These are phyloP conservation scores for Hafferia zeledoni DNA, from an alignment of 2,797 vertebrate genomes.

Conservation along the genomic window DNA sequence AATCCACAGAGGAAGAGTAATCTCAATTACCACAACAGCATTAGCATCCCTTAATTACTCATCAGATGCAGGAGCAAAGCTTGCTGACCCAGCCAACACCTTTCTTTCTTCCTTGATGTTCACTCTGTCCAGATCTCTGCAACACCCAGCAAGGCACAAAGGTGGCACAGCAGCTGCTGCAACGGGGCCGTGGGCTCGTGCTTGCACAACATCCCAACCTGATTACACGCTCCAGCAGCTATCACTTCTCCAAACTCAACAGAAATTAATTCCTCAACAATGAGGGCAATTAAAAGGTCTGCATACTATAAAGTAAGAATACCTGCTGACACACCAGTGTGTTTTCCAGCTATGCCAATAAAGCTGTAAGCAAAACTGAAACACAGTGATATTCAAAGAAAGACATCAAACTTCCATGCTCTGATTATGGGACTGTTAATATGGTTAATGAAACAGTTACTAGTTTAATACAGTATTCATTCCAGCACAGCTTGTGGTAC, in stretches of 20 bases:
- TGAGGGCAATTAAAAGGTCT: constrained; percentile 72
- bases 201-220: constrained; percentile 35
- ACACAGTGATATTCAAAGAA: not conserved
- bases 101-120: not conserved
- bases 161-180: constrained; percentile 15
- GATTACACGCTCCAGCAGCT: constrained; percentile 63
- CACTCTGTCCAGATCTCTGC: not conserved
- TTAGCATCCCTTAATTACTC: not conserved
- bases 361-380: constrained; percentile 13
- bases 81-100: constrained; percentile 24
- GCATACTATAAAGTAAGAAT: not conserved
- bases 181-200: not conserved
- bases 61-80: not conserved
- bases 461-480: not conserved
- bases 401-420: not conserved
- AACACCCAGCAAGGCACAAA: not conserved
- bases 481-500: not conserved
- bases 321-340: not conserved
- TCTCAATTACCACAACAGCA: not conserved
- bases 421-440: not conserved
- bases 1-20: not conserved
- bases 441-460: not conserved
- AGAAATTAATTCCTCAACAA: constrained; percentile 60
- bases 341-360: not conserved
- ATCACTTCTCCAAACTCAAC: constrained; percentile 30